Conservation (phyloP, 2,888 invertebrate genomes). For the Allacma fusca region DNA sequence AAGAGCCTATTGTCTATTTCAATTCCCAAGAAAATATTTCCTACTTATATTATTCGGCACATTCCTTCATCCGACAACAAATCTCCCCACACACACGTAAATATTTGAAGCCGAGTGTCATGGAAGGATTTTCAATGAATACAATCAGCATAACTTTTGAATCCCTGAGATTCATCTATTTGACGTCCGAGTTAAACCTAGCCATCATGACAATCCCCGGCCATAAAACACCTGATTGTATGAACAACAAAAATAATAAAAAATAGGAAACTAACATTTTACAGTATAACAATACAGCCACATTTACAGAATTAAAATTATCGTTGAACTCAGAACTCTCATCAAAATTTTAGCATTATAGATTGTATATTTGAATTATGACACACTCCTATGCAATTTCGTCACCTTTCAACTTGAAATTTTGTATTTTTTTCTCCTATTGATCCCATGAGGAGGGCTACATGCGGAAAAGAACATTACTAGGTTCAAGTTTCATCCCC, state of each 20-base stretch:
- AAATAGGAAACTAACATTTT: background rate
- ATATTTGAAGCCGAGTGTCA: constrained; percentile 13
- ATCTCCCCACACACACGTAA: background rate
- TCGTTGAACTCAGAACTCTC: too few species aligned
- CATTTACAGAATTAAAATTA: too few species aligned
- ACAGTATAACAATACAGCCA: too few species aligned
- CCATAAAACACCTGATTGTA: background rate
- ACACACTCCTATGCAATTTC: too few species aligned
- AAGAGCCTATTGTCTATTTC: constrained; percentile 44
- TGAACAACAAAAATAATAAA: background rate
- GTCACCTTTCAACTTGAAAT: too few species aligned
- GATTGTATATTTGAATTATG: too few species aligned
- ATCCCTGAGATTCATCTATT: constrained; percentile 1
- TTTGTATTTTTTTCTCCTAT: too few species aligned
- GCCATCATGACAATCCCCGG: background rate
- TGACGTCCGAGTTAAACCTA: background rate
- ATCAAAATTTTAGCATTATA: too few species aligned
- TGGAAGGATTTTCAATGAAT: constrained; percentile 9
- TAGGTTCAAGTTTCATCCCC: too few species aligned
- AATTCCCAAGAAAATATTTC: constrained; percentile 44
- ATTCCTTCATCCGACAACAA: constrained; percentile 41
- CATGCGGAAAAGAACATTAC: too few species aligned
- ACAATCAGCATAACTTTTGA: constrained; percentile 28
- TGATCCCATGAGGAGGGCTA: too few species aligned
- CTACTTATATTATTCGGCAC: constrained; percentile 52